These are phyloP conservation scores for Sesamia inferens DNA, from an alignment of 2,888 invertebrate species.

Conservation along the genomic window DNA sequence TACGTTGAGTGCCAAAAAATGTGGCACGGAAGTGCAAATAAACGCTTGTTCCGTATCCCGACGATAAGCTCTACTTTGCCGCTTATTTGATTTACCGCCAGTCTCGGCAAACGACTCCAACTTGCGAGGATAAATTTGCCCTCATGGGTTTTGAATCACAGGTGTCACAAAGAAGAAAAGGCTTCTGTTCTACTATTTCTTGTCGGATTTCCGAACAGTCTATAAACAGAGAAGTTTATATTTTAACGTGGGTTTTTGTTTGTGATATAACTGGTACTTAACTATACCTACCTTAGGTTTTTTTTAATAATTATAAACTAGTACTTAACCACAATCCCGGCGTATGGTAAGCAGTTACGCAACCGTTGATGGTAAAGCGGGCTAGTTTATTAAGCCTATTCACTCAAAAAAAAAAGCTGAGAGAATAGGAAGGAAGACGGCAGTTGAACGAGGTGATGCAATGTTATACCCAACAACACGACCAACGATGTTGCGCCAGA, in stretches of 20 bases:
- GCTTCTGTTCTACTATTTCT: constrained; percentile 39
- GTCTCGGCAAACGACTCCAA: constrained; percentile 59
- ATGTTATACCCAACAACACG: no score
- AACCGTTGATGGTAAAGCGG: no score
- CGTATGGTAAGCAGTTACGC: no score
- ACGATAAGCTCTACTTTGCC: constrained; percentile 60
- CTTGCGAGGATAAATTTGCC: constrained; percentile 52
- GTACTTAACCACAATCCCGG: no score
- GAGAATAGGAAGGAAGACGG: no score
- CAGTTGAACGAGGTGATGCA: no score
- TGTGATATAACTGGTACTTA: background rate
- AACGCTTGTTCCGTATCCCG: constrained; percentile 35
- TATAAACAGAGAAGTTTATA: constrained; percentile 18
- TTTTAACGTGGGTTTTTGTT: background rate
- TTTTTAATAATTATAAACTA: no score
- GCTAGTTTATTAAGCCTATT: no score
- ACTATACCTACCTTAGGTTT: background rate
- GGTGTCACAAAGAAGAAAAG: constrained; percentile 29
- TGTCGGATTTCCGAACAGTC: constrained; percentile 23
- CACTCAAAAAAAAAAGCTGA: no score
- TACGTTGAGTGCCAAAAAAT: constrained; percentile 32
- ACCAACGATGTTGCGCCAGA: no score
- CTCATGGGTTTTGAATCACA: constrained; percentile 56
- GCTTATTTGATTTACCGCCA: constrained; percentile 68
- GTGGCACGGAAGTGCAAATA: constrained; percentile 20